Percentiles rank a stretch among this genome's conserved stretches.
These are phyloP conservation scores for Brachionus calyciflorus DNA, from an alignment of 1,140 invertebrate genomes.

Conservation along the genomic window DNA sequence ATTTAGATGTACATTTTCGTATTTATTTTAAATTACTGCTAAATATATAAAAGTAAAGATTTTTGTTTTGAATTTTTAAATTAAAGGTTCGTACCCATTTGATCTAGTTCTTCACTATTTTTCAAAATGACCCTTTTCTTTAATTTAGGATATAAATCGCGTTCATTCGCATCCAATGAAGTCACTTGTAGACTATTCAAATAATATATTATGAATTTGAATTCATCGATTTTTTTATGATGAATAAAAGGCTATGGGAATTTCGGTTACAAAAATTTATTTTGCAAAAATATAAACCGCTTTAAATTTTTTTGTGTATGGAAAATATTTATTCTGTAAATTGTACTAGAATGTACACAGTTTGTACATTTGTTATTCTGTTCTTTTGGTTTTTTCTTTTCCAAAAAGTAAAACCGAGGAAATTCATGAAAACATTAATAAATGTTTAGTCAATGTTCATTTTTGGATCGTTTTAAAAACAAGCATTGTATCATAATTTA, in stretches of 20 bases:
- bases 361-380: no score
- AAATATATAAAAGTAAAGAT: no score
- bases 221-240: conserved; percentile 21
- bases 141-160: background rate
- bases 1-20: conserved; percentile 49
- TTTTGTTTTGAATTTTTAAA: no score
- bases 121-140: conserved; percentile 23
- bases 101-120: background rate
- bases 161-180: background rate
- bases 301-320: no score
- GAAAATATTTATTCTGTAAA: no score
- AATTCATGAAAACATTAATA: conserved; percentile 49
- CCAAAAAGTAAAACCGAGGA: conserved; percentile 58
- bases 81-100: background rate
- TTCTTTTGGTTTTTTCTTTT: conserved; percentile 55
- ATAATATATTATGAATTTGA: conserved; percentile 26
- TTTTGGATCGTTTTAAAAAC: no score
- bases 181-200: background rate
- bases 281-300: no score
- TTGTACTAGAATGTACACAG: no score
- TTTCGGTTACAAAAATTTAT: no score
- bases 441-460: no score
- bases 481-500: no score
- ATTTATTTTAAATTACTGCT: conserved; percentile 50
- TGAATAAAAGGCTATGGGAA: no score